Conservation (phyloP, 2,888 invertebrate species). For the Baronia brevicornis region DNA sequence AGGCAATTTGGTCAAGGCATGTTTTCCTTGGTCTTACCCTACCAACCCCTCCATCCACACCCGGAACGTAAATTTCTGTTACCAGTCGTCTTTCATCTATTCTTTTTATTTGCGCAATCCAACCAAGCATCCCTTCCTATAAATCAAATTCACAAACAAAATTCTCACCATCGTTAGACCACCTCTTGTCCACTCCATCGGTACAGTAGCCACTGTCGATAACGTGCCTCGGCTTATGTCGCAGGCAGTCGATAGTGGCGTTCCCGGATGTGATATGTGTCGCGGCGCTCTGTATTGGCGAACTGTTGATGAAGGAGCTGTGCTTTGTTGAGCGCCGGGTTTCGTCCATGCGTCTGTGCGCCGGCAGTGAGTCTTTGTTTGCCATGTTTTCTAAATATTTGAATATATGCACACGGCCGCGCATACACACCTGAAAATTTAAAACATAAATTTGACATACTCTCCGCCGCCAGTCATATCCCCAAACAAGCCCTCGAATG, state of each 20-base stretch:
- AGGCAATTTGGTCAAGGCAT: too few relatives aligned
- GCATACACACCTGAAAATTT: conserved; percentile 86
- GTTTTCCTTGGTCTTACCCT: too few relatives aligned
- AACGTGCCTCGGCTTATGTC: conserved; percentile 78
- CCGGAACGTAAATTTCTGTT: too few relatives aligned
- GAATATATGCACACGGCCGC: conserved; percentile 95
- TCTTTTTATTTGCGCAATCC: too few relatives aligned
- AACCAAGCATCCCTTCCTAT: too few relatives aligned
- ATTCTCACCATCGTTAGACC: conserved; percentile 85
- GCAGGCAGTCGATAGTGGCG: conserved; percentile 65
- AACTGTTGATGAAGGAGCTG: conserved; percentile 52
- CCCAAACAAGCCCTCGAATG: too few relatives aligned
- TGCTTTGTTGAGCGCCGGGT: conserved; percentile 62
- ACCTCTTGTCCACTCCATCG: conserved; percentile 87
- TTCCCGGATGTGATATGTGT: conserved; percentile 64
- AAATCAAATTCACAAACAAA: background rate
- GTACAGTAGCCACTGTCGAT: conserved; percentile 94
- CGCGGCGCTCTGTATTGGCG: conserved; percentile 37
- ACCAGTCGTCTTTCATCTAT: too few relatives aligned
- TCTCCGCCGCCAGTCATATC: too few relatives aligned
- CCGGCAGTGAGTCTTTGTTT: conserved; percentile 76
- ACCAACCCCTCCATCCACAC: too few relatives aligned
- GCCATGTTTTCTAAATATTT: conserved; percentile 95
- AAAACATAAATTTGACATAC: too few relatives aligned
- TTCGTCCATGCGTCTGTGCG: conserved; percentile 68